phyloP scores from a whole-genome alignment of 2,888 invertebrate genomes.

The Neria commutata region DNA sequence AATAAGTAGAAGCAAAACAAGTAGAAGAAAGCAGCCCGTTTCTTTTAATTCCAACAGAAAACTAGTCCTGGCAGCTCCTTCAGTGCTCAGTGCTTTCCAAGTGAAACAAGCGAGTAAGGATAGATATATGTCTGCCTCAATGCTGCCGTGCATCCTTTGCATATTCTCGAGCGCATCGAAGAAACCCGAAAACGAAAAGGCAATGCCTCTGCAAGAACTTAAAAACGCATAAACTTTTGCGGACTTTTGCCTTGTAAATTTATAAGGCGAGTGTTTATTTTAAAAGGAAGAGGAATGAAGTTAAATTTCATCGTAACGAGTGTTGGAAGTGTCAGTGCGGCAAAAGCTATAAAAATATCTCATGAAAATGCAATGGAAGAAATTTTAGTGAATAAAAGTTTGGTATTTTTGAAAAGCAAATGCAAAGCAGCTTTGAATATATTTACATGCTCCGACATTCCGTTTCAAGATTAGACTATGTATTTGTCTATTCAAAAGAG shows the following conservation, averaged over 20 bases:
- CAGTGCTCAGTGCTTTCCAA: background rate
- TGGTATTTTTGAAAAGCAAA: too few species aligned
- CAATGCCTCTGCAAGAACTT: slow-evolving; percentile 30
- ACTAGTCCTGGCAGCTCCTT: background rate
- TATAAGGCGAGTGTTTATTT: background rate
- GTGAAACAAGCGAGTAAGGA: background rate
- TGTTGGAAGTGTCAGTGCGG: too few species aligned
- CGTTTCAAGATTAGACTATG: too few species aligned
- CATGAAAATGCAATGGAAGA: too few species aligned
- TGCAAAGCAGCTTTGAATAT: too few species aligned
- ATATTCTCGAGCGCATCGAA: too few species aligned
- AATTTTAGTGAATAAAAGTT: too few species aligned
- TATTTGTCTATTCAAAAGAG: too few species aligned
- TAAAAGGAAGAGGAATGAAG: background rate
- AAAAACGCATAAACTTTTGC: slow-evolving; percentile 30
- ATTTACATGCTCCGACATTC: too few species aligned
- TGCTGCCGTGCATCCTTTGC: slow-evolving; percentile 2
- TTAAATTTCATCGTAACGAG: too few species aligned
- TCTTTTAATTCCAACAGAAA: background rate
- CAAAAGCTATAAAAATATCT: too few species aligned
- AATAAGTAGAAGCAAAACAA: too few species aligned
- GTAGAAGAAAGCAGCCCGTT: slow-evolving; percentile 18
- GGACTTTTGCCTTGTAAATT: slow-evolving; percentile 2
- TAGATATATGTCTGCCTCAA: background rate
- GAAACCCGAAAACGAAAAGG: slow-evolving; percentile 21